Evolutionary conservation across 1,140 invertebrate genomes (phyloP), one percentile per base, ranked within the genome.

Genomic region (Charaxes varanes): DNA sequence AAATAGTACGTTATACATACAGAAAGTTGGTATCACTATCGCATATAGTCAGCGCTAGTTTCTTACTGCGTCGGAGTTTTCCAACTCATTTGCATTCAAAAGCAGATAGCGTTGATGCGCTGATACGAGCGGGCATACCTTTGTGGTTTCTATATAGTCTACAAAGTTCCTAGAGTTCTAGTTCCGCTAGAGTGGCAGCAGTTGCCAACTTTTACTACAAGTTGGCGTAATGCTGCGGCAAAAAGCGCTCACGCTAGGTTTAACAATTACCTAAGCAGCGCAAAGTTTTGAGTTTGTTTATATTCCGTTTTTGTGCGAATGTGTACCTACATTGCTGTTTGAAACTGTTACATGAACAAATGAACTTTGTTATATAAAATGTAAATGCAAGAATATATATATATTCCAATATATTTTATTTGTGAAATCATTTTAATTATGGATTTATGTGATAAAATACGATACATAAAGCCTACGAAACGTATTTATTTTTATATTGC

Each of bases 71-170:
- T 38, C 65, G 60, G 48, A 77, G 63, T 78, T 79, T 82, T 80
- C 74, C 69, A 73, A 78, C 78, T 82, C 78, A 82, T 82, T 82
- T 82, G 73, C 71, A 80, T 82, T 68, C 63, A 70, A 82, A 82
- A 79, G 78, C 78, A 79, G 78, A 82, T 82, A 81, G 62, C 61
- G 70, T 46, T 68, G 78, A 78, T 78, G 70, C 51, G 54, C 62
- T 63, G 73, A 81, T 76, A 77, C 43, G 62, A 43, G 41, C 42
- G 46, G 51, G 51, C 53, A 50, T 74, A 79, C 78, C 78, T 82
- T 76, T 82, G 72, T 79, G 70, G 70, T 62, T 64, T 61, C 59
- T 67, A 72, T 62, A 59, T 70, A 76, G 77, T 81, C 77, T 81
- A 78, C 53, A 78, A 81, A 81, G 71, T 81, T 80, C n/a, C 52